Conservation (phyloP, 2,888 invertebrate species). For the Xanthia icteritia region DNA sequence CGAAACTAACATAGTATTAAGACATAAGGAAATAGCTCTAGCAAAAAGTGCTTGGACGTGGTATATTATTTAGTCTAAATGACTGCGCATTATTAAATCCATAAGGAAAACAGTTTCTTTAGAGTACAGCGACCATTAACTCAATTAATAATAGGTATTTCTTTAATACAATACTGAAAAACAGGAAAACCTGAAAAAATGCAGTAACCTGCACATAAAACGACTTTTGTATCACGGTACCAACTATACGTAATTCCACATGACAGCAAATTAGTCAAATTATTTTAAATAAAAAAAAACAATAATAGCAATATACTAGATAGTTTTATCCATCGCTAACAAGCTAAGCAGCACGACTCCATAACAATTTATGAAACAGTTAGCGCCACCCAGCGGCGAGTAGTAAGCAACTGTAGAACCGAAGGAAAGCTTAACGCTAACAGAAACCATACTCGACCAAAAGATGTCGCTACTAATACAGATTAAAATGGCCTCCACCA, state of each 20-base stretch:
- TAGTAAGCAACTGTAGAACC: conserved; percentile 22
- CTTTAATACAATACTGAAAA: conserved; percentile 24
- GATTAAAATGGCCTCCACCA: neutral
- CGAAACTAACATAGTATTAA: conserved; percentile 8
- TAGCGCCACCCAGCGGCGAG: conserved; percentile 59
- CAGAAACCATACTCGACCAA: neutral
- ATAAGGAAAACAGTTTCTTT: conserved; percentile 44
- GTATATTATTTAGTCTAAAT: conserved; percentile 20
- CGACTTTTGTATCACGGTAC: neutral
- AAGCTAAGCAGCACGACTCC: neutral
- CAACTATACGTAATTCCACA: neutral
- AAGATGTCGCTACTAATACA: conserved; percentile 59
- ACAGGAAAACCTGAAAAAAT: conserved; percentile 16
- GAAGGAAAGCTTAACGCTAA: neutral
- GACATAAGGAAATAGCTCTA: conserved; percentile 26
- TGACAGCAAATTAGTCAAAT: neutral
- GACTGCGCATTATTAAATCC: conserved; percentile 11
- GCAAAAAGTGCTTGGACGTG: conserved; percentile 24
- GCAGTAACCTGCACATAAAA: neutral
- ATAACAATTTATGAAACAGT: conserved; percentile 11
- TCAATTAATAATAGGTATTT: conserved; percentile 20
- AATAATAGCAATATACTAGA: neutral
- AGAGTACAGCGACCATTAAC: conserved; percentile 13
- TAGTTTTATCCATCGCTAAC: neutral
- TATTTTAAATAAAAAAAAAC: neutral